phyloP scores from a whole-genome alignment of 1,140 invertebrate genomes.

The Octopus bimaculoides region DNA sequence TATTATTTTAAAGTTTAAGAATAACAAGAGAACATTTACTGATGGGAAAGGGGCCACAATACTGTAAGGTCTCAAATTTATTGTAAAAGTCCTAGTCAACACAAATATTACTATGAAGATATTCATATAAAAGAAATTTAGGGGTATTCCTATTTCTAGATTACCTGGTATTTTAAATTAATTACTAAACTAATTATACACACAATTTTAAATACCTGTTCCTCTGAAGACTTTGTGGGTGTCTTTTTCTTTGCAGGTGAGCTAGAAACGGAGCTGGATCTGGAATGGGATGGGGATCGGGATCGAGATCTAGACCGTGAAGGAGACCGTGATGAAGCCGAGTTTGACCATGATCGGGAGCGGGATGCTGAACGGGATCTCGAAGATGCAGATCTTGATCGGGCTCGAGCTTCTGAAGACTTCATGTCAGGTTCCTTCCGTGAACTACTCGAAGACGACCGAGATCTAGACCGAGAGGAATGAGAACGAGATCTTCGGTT shows the following conservation, averaged over 20 bases:
- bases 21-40: too few species aligned
- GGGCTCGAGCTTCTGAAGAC: not conserved
- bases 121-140: too few species aligned
- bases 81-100: too few species aligned
- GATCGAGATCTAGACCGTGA: not conserved
- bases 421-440: constrained; percentile 1
- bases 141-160: too few species aligned
- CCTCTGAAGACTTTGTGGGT: not conserved
- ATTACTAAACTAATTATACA: too few species aligned
- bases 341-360: constrained; percentile 28
- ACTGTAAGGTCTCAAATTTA: too few species aligned
- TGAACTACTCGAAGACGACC: constrained; percentile 7
- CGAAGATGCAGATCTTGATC: constrained; percentile 21
- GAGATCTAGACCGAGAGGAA: constrained; percentile 28
- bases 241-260: constrained; percentile 3
- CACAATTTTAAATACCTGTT: too few species aligned
- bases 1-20: too few species aligned
- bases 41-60: too few species aligned
- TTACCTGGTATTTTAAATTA: too few species aligned
- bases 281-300: not conserved
- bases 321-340: not conserved
- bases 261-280: constrained; percentile 4
- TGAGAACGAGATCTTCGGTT: constrained; percentile 20
- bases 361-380: constrained; percentile 22
- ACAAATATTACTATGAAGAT: too few species aligned